A percentile compares a stretch with the other conserved stretches of the same genome.
These are phyloP conservation scores for Cromileptes altivelis DNA, from an alignment of 2,113 vertebrate species.

Conservation along the genomic window DNA sequence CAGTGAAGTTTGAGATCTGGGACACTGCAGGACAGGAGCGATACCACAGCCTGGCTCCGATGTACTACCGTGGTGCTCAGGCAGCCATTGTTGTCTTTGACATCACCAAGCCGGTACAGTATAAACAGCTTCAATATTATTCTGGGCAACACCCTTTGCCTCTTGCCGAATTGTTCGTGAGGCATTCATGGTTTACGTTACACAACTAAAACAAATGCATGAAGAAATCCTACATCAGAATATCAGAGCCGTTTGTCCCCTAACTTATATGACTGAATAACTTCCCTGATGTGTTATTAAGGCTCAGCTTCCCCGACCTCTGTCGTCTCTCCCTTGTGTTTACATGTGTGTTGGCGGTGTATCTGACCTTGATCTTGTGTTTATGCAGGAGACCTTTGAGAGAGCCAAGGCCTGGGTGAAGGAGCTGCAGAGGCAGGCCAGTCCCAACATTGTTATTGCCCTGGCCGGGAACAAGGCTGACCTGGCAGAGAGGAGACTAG, in stretches of 20 bases:
- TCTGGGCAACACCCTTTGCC: neutral
- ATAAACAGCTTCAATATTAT: too few species aligned
- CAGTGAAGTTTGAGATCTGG: slow-evolving; percentile 92
- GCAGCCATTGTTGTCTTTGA: slow-evolving; percentile 90
- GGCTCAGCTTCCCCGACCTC: neutral
- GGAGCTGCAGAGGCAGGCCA: slow-evolving; percentile 89
- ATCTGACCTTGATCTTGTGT: slow-evolving; percentile 15
- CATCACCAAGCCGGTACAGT: slow-evolving; percentile 88
- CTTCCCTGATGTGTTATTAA: neutral
- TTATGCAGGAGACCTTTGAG: slow-evolving; percentile 87
- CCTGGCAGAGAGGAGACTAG: slow-evolving; percentile 88
- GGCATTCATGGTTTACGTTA: neutral
- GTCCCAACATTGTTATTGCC: slow-evolving; percentile 89
- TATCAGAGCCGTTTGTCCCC: too few species aligned
- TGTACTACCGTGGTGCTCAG: slow-evolving; percentile 91
- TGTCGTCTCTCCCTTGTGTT: neutral
- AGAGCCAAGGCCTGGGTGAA: slow-evolving; percentile 90
- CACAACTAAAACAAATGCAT: neutral
- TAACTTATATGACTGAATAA: neutral
- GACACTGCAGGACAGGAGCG: slow-evolving; percentile 90
- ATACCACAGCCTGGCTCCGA: slow-evolving; percentile 90
- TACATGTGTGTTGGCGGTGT: neutral
- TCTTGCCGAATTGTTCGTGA: neutral
- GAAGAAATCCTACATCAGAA: neutral
- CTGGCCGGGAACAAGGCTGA: slow-evolving; percentile 89